Evolutionary conservation across 2,888 invertebrate species (phyloP).

Genomic region (Villa cingulata): DNA sequence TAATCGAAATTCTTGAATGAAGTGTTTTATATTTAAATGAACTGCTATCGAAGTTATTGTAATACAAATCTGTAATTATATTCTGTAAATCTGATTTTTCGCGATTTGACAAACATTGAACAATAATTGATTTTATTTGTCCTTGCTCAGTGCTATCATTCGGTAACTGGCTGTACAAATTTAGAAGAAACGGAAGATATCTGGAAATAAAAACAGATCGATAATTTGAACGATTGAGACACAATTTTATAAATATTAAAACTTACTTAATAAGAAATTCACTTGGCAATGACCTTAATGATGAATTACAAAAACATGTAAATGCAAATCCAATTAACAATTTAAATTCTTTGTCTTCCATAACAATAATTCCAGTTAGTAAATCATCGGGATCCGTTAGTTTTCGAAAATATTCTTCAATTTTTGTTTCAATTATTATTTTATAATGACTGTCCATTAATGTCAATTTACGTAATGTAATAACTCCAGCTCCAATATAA

Average conservation of each 20-base stretch:
- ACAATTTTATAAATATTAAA: no score
- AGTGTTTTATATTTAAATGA: constrained; percentile 16
- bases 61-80: constrained; percentile 16
- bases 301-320: constrained; percentile 28
- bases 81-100: constrained; percentile 19
- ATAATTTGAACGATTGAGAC: no score
- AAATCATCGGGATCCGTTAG: constrained; percentile 22
- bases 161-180: constrained; percentile 22
- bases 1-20: constrained; percentile 21
- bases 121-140: constrained; percentile 19
- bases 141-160: constrained; percentile 11
- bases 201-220: no score
- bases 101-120: constrained; percentile 27
- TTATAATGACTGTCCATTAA: constrained; percentile 16
- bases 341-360: constrained; percentile 25
- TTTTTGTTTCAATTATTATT: constrained; percentile 3
- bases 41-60: not conserved
- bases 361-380: constrained; percentile 24
- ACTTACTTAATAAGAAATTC: constrained; percentile 16
- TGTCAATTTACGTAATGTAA: constrained; percentile 24
- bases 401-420: constrained; percentile 18
- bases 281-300: constrained; percentile 27
- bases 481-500: constrained; percentile 21
- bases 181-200: constrained; percentile 25
- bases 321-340: constrained; percentile 20